Conservation (phyloP, 2,888 invertebrate species). For the Epinotia bilunana region DNA sequence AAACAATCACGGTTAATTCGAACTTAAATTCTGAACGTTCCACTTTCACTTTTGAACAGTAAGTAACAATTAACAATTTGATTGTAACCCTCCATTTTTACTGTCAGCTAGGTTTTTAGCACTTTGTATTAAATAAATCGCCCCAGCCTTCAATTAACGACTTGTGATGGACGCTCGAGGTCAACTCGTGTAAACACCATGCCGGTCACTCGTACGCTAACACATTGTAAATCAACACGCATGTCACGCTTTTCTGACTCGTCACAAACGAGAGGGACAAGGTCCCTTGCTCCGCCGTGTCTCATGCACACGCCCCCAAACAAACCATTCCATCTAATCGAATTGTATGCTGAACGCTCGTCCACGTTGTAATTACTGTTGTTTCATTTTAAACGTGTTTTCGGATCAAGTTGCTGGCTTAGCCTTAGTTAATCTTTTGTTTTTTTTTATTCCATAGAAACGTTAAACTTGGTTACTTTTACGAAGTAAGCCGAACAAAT, state of each 20-base stretch:
- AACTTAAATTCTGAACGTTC: too few relatives aligned
- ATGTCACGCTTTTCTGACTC: conserved; percentile 12
- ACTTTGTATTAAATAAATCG: conserved; percentile 12
- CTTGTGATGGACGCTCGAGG: conserved; percentile 32
- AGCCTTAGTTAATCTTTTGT: neutral
- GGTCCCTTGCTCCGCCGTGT: neutral
- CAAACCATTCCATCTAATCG: conserved; percentile 8
- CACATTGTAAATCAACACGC: conserved; percentile 6
- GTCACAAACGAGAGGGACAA: neutral
- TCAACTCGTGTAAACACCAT: conserved; percentile 25
- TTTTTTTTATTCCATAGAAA: neutral
- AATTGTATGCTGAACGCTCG: neutral
- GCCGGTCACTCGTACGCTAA: conserved; percentile 3
- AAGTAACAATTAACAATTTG: neutral
- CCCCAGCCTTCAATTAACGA: conserved; percentile 30
- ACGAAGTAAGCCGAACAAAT: neutral
- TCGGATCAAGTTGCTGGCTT: neutral
- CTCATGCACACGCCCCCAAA: conserved; percentile 1
- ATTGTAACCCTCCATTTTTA: neutral
- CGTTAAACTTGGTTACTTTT: neutral
- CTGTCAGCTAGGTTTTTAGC: neutral
- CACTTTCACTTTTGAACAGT: neutral
- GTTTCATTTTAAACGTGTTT: conserved; percentile 5
- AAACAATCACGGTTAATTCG: too few relatives aligned
- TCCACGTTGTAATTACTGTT: conserved; percentile 8